Evolutionary conservation across 35 echinoderm and acorn worm genomes (phyloP), one percentile per base, ranked within the genome.

Genomic region (Lytechinus variegatus): DNA sequence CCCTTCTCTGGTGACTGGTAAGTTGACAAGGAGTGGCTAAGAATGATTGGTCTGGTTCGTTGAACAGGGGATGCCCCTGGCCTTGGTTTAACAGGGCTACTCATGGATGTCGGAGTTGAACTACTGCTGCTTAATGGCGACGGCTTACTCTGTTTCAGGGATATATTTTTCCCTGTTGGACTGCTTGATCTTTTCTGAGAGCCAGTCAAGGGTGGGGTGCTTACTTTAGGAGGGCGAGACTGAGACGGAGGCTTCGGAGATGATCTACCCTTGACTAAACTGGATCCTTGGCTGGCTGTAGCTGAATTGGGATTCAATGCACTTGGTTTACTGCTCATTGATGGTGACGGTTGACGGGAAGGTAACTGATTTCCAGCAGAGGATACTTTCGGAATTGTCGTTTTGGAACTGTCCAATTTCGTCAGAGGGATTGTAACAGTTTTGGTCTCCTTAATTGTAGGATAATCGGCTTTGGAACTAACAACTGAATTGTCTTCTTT

Each of bases 1-100:
- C 97, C 97, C 95, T 97, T 98, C 55, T 98, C 97, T 61, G 97
- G 96, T 58, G 97, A 98, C 52, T 96, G 95, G 9, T 96, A 95
- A 28, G 94, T 96, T 10, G 97, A 97, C 52, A 92, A 96, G 11
- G 96, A 97, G 52, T 92, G 97, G 86, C 97, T 98, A 54, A 98
- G 92, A 51, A 98, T 98, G 88, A 98, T 96, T 14, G 97, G 97
- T 87, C 95, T 96, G 16, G 56, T 95, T 21, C 96, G 94, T 27
- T 87, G 55, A 3, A 94, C 61, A 44, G 95, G 61, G 4, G 96
- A 92, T 86, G 58, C 44, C 21, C 60, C 60, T 6, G 60, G 28
- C 58, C 60, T 86, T 24, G 94, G 24, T 86, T 95, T 95, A 87
- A 61, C 94, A 87, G 79, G 52, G 53, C 86, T 95, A 19, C 71